Conservation (phyloP, 2,113 vertebrate genomes). For the Bos javanicus region DNA sequence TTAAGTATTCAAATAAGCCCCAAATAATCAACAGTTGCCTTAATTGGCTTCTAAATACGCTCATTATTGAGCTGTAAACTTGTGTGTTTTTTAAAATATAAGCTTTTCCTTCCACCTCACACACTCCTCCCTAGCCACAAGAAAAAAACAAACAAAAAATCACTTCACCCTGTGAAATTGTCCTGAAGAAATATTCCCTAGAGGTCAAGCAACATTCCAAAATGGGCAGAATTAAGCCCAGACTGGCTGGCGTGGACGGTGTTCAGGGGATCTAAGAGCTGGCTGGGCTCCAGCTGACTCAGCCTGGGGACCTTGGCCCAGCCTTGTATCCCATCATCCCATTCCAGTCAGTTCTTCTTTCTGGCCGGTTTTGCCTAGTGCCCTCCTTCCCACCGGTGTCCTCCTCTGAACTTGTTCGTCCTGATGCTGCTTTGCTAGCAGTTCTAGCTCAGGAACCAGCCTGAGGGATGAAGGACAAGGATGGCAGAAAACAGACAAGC, state of each 20-base stretch:
- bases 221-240: neutral
- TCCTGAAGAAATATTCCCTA: neutral
- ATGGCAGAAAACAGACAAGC: neutral
- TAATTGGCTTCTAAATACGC: neutral
- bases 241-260: neutral
- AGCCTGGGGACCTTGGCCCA: neutral
- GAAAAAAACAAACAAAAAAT: neutral
- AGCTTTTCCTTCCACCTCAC: neutral
- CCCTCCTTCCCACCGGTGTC: neutral
- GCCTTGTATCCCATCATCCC: rapidly evolving
- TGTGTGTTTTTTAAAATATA: neutral
- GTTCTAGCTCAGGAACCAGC: neutral
- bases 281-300: neutral
- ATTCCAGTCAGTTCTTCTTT: neutral
- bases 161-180: neutral
- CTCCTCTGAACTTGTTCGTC: neutral
- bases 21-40: neutral
- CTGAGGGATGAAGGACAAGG: neutral
- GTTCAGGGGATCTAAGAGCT: neutral
- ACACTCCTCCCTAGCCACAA: neutral
- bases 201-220: neutral
- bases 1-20: neutral
- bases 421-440: neutral
- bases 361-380: neutral
- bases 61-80: neutral